Evolutionary conservation across 2,113 vertebrate genomes (phyloP), one percentile per base, ranked within the genome.

Genomic region (Xerus inauris): DNA sequence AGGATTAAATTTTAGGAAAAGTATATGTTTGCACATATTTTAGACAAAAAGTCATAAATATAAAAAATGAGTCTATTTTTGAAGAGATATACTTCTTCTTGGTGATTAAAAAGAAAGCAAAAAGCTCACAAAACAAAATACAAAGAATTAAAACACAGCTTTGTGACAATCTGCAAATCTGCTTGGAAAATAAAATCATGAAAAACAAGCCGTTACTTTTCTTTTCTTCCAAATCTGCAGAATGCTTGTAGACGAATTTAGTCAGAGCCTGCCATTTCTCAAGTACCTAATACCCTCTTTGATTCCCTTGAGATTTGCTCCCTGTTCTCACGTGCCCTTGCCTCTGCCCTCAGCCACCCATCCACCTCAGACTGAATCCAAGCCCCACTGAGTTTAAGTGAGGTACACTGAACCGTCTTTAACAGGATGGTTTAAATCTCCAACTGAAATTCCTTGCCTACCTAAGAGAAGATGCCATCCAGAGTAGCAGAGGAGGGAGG

Each of bases 401-500:
- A 94, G 77, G 57, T 62, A 85, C 67, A 83, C 8, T 85, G 35
- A 97, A 67, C 20, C 72, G 40, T n/a, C 47, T 54, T 49, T 20
- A 67, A 77, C 64, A 77, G 76, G 54, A 79, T 40, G 8, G 81
- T 72, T 96, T 71, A 95, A 88, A 45, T 95, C 90, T 90, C 94
- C 83, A 97, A 89, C 59, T 30, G 0, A 97, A 98, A 98, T 96
- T 62, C 82, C 2, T 49, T 71, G 77, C 17, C 47, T 8, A 40
- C 76, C 42, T 45, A 51, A 38, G 73, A 28, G 35, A 89, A 75
- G 71, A 54, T 32, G 32, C 14, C 30, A 32, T 59, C 32, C 32
- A 54, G n/a, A 6, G 35, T 19, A 13, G 14, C 57, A 76, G 64
- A 87, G 38, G 26, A 17, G 2, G n/a, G 1, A 9, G 2, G 7